A percentile compares a stretch with the other conserved stretches of the same genome.
Conservation (phyloP, 2,797 vertebrate genomes). For the Allobates femoralis region DNA sequence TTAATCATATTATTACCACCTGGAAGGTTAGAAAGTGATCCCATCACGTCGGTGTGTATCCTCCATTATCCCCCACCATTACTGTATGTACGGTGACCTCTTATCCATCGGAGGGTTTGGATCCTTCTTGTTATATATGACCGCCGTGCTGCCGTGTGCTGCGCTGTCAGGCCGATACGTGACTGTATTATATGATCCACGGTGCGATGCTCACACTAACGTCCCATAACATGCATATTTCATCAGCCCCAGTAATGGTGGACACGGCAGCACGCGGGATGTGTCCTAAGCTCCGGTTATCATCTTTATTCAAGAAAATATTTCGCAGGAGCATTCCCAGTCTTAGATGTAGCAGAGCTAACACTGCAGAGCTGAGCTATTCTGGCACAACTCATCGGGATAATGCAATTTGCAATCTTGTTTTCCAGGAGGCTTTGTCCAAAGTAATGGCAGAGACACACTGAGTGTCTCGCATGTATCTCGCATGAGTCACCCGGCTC, state of each 20-base stretch:
- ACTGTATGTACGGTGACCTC: not conserved
- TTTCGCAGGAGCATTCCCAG: not conserved
- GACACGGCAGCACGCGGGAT: too few relatives aligned
- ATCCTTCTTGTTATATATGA: not conserved
- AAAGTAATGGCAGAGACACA: too few relatives aligned
- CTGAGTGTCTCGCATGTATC: too few relatives aligned
- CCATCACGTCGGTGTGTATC: not conserved
- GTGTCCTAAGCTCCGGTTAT: not conserved
- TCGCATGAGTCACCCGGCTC: too few relatives aligned
- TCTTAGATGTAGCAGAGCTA: not conserved
- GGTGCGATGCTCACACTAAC: not conserved
- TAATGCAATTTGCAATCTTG: not conserved
- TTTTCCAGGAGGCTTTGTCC: too few relatives aligned
- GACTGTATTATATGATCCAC: not conserved
- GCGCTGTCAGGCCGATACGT: not conserved
- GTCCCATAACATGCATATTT: constrained; percentile 29
- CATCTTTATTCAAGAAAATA: not conserved
- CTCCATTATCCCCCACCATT: not conserved
- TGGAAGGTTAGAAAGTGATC: too few relatives aligned
- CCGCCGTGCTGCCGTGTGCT: too few relatives aligned
- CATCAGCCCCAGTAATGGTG: not conserved
- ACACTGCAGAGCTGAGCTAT: not conserved
- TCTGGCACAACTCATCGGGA: not conserved
- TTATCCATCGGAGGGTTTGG: not conserved
- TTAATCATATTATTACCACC: too few relatives aligned